Evolutionary conservation across 2,113 vertebrate species (phyloP).

Genomic region (Galeopterus variegatus): DNA sequence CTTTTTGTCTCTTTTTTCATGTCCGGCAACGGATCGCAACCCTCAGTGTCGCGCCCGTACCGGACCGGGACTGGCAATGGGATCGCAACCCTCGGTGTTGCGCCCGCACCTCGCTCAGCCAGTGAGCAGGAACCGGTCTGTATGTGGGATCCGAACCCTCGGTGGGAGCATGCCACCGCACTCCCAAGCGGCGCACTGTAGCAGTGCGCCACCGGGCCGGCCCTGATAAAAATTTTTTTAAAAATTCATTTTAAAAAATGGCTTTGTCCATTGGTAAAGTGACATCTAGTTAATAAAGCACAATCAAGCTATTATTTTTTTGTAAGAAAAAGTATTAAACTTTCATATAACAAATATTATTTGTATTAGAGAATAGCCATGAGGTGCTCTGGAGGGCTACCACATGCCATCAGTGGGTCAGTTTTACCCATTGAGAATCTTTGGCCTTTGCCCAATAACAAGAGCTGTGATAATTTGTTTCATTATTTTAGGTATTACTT

Average conservation of each 20-base stretch:
- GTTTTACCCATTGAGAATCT: constrained; percentile 27
- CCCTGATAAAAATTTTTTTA: background rate
- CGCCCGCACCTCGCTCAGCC: no score
- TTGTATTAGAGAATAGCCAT: constrained; percentile 5
- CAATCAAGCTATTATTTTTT: background rate
- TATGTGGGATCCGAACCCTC: no score
- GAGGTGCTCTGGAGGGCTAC: background rate
- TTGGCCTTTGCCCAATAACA: background rate
- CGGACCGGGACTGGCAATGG: no score
- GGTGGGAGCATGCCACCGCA: no score
- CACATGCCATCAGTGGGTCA: background rate
- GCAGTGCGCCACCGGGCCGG: no score
- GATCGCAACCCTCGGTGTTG: no score
- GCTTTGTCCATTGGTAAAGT: background rate
- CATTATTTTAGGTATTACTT: background rate
- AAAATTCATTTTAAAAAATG: background rate
- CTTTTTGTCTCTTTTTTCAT: no score
- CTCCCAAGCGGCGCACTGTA: no score
- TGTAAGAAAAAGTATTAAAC: constrained; percentile 12
- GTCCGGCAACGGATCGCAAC: no score
- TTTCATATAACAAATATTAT: background rate
- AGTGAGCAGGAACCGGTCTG: no score
- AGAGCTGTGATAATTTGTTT: background rate
- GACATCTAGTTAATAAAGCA: background rate
- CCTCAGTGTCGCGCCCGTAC: no score